Evolutionary conservation across 1,140 invertebrate species (phyloP).

Genomic region (Drosophila watanabei): DNA sequence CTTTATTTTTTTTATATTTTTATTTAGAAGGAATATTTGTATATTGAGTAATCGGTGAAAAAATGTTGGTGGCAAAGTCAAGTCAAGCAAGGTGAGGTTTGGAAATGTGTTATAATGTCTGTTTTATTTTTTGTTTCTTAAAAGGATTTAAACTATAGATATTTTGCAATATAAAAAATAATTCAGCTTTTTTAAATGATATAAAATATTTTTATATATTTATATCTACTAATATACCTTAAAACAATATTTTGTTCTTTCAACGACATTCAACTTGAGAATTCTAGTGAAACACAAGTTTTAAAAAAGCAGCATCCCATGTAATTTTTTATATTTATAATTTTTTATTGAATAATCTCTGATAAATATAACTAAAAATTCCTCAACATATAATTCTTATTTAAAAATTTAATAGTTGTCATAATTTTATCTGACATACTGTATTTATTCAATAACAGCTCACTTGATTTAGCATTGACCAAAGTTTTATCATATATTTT

Average conservation of each 20-base stretch:
- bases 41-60: conserved; percentile 58
- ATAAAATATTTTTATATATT: no score
- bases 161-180: not conserved
- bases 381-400: no score
- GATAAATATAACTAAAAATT: no score
- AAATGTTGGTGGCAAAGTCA: conserved; percentile 22
- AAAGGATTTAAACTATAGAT: not conserved
- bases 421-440: conserved; percentile 6
- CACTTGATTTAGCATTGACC: conserved; percentile 28
- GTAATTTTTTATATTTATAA: no score
- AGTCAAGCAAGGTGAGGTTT: conserved; percentile 21
- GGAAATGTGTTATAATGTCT: not conserved
- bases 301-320: no score
- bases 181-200: no score
- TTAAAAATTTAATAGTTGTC: not conserved
- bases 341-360: no score
- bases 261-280: no score
- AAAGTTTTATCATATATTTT: conserved; percentile 19
- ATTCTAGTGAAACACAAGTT: no score
- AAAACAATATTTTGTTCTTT: no score
- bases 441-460: conserved; percentile 10
- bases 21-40: conserved; percentile 52
- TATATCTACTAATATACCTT: no score
- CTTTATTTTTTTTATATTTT: conserved; percentile 29
- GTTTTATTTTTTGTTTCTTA: not conserved